These are phyloP conservation scores for Nyctereutes procyonoides DNA, from an alignment of 2,113 vertebrate species.

Conservation along the genomic window DNA sequence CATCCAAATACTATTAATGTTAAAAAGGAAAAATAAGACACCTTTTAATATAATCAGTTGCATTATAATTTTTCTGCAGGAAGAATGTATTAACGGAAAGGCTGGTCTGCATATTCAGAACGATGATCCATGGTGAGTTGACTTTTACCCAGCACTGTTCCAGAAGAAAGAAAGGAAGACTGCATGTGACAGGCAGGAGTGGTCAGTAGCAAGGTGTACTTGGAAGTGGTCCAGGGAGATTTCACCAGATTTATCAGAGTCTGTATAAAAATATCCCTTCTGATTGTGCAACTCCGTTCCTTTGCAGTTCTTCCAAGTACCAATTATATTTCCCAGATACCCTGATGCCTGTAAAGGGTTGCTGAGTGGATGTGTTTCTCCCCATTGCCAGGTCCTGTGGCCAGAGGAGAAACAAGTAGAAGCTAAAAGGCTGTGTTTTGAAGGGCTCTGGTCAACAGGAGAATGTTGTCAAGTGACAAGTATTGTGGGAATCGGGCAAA, in stretches of 20 bases:
- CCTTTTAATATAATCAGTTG: not conserved
- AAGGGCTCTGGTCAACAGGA: too few species aligned
- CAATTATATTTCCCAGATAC: not conserved
- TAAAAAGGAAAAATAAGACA: not conserved
- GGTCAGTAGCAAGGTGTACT: not conserved
- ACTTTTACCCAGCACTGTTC: not conserved
- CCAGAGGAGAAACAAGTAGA: not conserved
- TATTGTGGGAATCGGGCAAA: fast-evolving
- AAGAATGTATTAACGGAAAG: not conserved
- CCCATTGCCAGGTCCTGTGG: not conserved
- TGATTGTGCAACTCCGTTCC: not conserved
- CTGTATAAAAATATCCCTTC: not conserved
- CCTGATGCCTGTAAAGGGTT: not conserved
- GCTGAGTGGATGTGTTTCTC: not conserved
- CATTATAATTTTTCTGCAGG: not conserved
- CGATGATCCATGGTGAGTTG: not conserved
- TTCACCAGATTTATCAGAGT: not conserved
- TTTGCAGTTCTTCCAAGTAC: not conserved
- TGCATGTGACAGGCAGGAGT: fast-evolving
- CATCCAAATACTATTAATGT: not conserved
- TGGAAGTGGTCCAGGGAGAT: not conserved
- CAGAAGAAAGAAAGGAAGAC: not conserved
- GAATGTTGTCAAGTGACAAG: not conserved
- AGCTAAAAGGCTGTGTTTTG: not conserved
- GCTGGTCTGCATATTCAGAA: not conserved